phyloP scores from a whole-genome alignment of 1,140 invertebrate genomes.

The Gryllus bimaculatus region DNA sequence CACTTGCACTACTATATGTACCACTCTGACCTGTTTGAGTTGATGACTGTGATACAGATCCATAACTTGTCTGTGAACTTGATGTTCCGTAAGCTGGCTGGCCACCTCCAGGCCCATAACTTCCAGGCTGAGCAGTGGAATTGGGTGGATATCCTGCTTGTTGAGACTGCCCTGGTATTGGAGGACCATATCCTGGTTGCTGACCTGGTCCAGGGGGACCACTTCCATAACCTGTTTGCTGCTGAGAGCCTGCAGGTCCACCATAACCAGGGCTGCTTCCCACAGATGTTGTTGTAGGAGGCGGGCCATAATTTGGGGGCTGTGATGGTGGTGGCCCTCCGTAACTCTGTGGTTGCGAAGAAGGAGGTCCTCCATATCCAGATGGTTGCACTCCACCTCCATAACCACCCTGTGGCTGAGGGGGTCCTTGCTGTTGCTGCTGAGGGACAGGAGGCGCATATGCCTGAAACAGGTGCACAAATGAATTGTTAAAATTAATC shows the following conservation, averaged over 20 bases:
- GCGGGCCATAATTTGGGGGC: constrained; percentile 35
- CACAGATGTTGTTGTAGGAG: constrained; percentile 31
- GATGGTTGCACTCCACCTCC: constrained; percentile 10
- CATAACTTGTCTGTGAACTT: constrained; percentile 25
- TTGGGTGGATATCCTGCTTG: constrained; percentile 31
- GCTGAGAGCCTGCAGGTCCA: constrained; percentile 30
- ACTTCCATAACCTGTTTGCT: constrained; percentile 33
- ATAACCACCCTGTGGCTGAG: constrained; percentile 21
- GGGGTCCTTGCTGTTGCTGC: constrained; percentile 23
- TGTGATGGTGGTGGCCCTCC: constrained; percentile 34
- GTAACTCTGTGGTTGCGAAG: constrained; percentile 30
- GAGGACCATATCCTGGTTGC: constrained; percentile 31
- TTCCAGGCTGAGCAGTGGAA: constrained; percentile 35
- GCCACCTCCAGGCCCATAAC: constrained; percentile 35
- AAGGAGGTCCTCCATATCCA: constrained; percentile 17
- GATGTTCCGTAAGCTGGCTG: constrained; percentile 36
- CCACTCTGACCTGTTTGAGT: constrained; percentile 26
- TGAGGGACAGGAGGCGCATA: constrained; percentile 18
- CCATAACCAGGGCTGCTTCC: constrained; percentile 14
- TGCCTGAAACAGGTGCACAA: constrained; percentile 12
- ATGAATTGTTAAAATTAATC: neutral
- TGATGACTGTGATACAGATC: constrained; percentile 33
- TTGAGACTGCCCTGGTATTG: constrained; percentile 33
- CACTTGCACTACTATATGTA: constrained; percentile 29
- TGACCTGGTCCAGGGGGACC: constrained; percentile 33